A percentile compares a stretch with the other conserved stretches of the same genome.
Evolutionary conservation across 2,888 invertebrate species (phyloP).

Genomic region (Auanema sp.): DNA sequence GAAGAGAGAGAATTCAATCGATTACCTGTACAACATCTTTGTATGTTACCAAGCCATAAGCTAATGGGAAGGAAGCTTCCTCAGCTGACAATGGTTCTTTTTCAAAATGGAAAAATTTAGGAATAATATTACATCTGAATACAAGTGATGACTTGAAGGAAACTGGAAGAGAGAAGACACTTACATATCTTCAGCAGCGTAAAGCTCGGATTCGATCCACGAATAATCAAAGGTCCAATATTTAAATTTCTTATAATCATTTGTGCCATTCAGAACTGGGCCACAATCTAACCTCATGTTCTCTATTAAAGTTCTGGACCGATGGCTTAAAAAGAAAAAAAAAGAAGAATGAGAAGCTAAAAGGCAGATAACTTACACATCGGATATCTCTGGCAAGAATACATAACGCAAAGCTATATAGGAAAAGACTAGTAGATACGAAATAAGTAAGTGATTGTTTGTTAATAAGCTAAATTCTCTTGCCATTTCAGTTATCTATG

Average conservation of each 20-base stretch:
- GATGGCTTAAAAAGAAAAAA: too few species aligned
- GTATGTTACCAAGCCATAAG: conserved; percentile 17
- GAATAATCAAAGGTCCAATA: conserved; percentile 10
- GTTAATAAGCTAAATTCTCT: too few species aligned
- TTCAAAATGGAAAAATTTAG: conserved; percentile 19
- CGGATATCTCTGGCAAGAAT: too few species aligned
- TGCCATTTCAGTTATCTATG: too few species aligned
- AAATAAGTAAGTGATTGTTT: too few species aligned
- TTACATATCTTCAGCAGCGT: conserved; percentile 13
- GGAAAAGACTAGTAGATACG: too few species aligned
- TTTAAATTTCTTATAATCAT: conserved; percentile 9
- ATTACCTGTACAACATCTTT: conserved; percentile 19
- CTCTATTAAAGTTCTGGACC: conserved; percentile 3
- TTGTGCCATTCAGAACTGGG: conserved; percentile 7
- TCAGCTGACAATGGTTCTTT: conserved; percentile 12
- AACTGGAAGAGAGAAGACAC: background rate
- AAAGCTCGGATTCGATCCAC: conserved; percentile 11
- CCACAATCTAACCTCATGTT: conserved; percentile 14
- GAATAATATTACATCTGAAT: conserved; percentile 16
- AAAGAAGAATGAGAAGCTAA: too few species aligned
- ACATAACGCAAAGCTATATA: too few species aligned
- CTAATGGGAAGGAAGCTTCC: conserved; percentile 13
- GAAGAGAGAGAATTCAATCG: background rate
- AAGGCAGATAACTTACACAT: too few species aligned
- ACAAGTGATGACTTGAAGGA: background rate